A percentile compares a stretch with the other conserved stretches of the same genome.
Evolutionary conservation across 1,140 invertebrate species (phyloP).

Genomic region (Saccostrea echinata): DNA sequence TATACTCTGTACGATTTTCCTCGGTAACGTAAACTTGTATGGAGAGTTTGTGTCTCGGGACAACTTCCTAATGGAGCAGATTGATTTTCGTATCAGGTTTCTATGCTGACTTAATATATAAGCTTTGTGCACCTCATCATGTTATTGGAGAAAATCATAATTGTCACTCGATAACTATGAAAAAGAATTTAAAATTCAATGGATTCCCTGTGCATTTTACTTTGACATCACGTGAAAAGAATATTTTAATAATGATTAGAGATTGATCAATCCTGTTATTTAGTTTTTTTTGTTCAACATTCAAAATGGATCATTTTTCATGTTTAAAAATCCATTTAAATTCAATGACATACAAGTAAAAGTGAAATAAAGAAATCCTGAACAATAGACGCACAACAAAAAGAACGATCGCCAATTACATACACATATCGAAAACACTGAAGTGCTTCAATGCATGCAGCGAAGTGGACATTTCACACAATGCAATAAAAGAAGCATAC

Average conservation of each 20-base stretch:
- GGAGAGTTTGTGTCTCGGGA: no score
- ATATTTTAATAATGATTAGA: neutral
- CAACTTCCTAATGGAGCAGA: no score
- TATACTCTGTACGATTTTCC: no score
- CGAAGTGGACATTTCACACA: neutral
- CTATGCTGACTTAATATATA: no score
- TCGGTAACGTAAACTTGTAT: no score
- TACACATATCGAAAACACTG: neutral
- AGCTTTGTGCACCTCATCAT: neutral
- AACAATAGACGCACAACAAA: neutral
- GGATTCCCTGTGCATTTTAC: neutral
- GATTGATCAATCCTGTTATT: no score
- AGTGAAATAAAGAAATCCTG: neutral
- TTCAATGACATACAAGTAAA: neutral
- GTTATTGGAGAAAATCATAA: neutral
- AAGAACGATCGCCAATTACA: neutral
- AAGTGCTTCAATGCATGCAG: constrained; percentile 21
- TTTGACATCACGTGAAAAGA: neutral
- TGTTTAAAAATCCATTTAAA: neutral
- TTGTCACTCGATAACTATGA: neutral
- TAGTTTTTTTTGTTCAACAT: neutral
- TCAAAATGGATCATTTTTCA: constrained; percentile 1
- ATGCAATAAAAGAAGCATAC: neutral
- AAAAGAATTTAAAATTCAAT: neutral
- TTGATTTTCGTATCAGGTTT: no score